These are phyloP conservation scores for Oncorhynchus clarkii DNA, from an alignment of 2,113 vertebrate genomes.

Conservation along the genomic window DNA sequence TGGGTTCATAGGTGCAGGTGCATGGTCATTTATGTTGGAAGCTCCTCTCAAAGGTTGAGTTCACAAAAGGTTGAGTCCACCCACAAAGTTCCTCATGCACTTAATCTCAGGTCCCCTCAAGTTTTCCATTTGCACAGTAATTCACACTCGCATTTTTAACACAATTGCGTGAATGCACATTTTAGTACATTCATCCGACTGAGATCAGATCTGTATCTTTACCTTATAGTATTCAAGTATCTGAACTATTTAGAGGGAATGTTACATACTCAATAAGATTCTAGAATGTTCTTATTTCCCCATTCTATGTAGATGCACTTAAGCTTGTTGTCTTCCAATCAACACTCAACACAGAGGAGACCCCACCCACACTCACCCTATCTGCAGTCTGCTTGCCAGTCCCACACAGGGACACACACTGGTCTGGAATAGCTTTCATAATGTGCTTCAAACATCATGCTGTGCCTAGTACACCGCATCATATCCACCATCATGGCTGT, in stretches of 20 bases:
- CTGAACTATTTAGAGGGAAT: background rate
- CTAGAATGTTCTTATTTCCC: background rate
- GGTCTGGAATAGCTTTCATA: slow-evolving; percentile 21
- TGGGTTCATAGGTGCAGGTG: slow-evolving; percentile 57
- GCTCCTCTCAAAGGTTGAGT: slow-evolving; percentile 63
- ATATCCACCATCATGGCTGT: slow-evolving; percentile 21
- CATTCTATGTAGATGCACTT: background rate
- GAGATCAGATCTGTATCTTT: background rate
- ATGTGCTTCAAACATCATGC: slow-evolving; percentile 74
- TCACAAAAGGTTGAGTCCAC: slow-evolving; percentile 49
- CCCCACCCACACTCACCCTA: slow-evolving; percentile 10
- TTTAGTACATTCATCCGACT: background rate
- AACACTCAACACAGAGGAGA: slow-evolving; percentile 56
- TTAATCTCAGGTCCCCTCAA: slow-evolving; percentile 1
- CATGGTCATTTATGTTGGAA: slow-evolving; percentile 55
- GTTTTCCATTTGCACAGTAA: background rate
- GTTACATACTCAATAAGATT: background rate
- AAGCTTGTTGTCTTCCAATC: slow-evolving; percentile 19
- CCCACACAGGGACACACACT: slow-evolving; percentile 31
- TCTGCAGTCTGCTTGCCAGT: slow-evolving; percentile 11
- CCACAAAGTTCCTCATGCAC: slow-evolving; percentile 11
- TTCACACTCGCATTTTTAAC: background rate
- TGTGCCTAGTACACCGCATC: slow-evolving; percentile 62
- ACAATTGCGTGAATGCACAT: background rate
- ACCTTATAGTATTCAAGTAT: background rate